Evolutionary conservation across 2,797 vertebrate species (phyloP).

Genomic region (Sebastolobus alascanus): DNA sequence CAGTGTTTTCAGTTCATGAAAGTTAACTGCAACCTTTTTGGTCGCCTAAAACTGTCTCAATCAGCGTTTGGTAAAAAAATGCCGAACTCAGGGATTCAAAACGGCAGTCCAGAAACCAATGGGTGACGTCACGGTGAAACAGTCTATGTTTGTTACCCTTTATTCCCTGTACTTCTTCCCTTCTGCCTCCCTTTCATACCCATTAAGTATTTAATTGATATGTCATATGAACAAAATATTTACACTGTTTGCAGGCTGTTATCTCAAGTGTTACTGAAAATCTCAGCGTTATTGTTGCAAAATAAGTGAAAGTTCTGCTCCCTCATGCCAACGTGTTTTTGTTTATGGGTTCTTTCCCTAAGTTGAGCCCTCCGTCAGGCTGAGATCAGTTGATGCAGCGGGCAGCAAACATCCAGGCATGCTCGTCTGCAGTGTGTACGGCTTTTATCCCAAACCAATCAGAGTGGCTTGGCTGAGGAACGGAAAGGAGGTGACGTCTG

Average conservation of each 20-base stretch:
- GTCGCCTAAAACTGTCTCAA: no score
- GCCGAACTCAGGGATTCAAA: no score
- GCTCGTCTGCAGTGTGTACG: constrained; percentile 80
- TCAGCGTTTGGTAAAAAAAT: no score
- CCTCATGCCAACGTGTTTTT: neutral
- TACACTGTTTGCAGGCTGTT: neutral
- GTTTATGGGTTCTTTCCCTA: neutral
- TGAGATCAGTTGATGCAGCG: constrained; percentile 47
- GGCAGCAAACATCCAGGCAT: constrained; percentile 52
- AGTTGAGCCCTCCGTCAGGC: constrained; percentile 69
- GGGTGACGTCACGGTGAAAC: no score
- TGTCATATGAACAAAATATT: neutral
- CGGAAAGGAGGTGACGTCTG: constrained; percentile 45
- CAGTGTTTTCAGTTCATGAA: no score
- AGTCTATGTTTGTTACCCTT: no score
- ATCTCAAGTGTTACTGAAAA: neutral
- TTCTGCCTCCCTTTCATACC: neutral
- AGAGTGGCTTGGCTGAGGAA: constrained; percentile 79
- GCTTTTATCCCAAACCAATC: constrained; percentile 83
- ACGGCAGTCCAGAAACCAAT: no score
- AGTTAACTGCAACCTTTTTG: no score
- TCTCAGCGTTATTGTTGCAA: neutral
- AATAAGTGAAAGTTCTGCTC: neutral
- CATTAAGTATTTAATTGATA: neutral
- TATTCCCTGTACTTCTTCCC: no score